A percentile compares a stretch with the other conserved stretches of the same genome.
Conservation (phyloP, 2,888 invertebrate species). For the Ichneumoninae sp. region DNA sequence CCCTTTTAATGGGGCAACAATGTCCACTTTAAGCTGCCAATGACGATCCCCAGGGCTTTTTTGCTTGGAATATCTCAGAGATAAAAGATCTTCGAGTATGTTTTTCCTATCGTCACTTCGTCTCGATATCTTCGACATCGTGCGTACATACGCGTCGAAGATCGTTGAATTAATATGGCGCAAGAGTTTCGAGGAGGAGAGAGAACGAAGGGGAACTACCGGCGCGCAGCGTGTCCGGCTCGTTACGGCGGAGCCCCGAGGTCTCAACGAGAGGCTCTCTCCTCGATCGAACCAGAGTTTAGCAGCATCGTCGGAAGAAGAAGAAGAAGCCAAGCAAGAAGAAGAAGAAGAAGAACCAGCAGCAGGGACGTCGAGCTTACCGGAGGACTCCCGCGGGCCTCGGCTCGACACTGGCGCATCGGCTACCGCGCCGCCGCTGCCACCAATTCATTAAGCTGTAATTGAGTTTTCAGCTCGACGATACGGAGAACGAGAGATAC, state of each 20-base stretch:
- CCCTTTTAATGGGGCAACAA: background rate
- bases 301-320: slow-evolving; percentile 36
- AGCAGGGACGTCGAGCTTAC: slow-evolving; percentile 51
- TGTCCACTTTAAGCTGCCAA: background rate
- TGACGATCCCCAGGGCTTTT: background rate
- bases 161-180: slow-evolving; percentile 62
- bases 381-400: slow-evolving; percentile 70
- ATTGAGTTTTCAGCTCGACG: slow-evolving; percentile 84
- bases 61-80: slow-evolving; percentile 16
- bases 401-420: slow-evolving; percentile 58
- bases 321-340: slow-evolving; percentile 36
- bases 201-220: slow-evolving; percentile 45
- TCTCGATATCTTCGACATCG: slow-evolving; percentile 47
- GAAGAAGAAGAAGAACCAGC: slow-evolving; percentile 44
- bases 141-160: slow-evolving; percentile 34
- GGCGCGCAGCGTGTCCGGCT: slow-evolving; percentile 66
- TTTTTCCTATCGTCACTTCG: slow-evolving; percentile 47
- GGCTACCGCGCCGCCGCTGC: slow-evolving; percentile 69
- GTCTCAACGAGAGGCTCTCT: slow-evolving; percentile 1
- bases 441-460: slow-evolving; percentile 84
- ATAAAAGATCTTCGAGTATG: slow-evolving; percentile 44
- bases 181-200: slow-evolving; percentile 45
- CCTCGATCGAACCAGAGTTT: slow-evolving; percentile 50
- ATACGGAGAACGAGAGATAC: slow-evolving; percentile 80
- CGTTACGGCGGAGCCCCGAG: slow-evolving; percentile 61